Evolutionary conservation across 2,113 vertebrate species (phyloP).

Genomic region (Acanthochromis polyacanthus): DNA sequence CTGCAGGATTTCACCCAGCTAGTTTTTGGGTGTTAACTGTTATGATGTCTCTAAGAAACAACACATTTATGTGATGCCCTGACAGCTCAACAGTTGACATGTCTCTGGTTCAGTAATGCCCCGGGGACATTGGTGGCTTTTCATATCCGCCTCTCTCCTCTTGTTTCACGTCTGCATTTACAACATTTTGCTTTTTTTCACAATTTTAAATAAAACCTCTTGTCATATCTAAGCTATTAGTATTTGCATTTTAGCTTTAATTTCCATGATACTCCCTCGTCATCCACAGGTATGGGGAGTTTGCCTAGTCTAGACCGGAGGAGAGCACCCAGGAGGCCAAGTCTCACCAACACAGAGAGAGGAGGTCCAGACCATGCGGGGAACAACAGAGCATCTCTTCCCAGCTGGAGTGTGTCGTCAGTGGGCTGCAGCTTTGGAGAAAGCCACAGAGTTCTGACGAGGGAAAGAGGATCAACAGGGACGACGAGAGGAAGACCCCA

Average conservation of each 20-base stretch:
- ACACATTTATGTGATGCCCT: not conserved
- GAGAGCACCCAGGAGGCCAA: slow-evolving; percentile 68
- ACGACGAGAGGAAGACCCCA: slow-evolving; percentile 84
- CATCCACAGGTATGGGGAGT: slow-evolving; percentile 73
- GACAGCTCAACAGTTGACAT: not conserved
- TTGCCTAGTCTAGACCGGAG: slow-evolving; percentile 63
- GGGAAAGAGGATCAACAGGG: slow-evolving; percentile 84
- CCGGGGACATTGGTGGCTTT: not conserved
- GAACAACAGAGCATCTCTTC: slow-evolving; percentile 69
- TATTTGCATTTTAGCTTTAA: not conserved
- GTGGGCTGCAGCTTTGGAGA: slow-evolving; percentile 66
- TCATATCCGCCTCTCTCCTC: not conserved
- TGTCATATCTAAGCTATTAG: not conserved
- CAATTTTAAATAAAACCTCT: not conserved
- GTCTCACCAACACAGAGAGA: slow-evolving; percentile 55
- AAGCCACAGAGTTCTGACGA: slow-evolving; percentile 71
- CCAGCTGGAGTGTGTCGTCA: slow-evolving; percentile 69
- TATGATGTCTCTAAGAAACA: too few species aligned
- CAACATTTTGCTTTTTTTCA: not conserved
- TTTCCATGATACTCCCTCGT: not conserved
- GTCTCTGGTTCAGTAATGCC: not conserved
- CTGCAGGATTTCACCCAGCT: too few species aligned
- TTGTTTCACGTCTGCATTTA: not conserved
- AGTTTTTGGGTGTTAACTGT: too few species aligned
- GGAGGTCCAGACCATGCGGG: slow-evolving; percentile 76